Evolutionary conservation across 2,113 vertebrate genomes (phyloP).

Genomic region (Origma solitaria): DNA sequence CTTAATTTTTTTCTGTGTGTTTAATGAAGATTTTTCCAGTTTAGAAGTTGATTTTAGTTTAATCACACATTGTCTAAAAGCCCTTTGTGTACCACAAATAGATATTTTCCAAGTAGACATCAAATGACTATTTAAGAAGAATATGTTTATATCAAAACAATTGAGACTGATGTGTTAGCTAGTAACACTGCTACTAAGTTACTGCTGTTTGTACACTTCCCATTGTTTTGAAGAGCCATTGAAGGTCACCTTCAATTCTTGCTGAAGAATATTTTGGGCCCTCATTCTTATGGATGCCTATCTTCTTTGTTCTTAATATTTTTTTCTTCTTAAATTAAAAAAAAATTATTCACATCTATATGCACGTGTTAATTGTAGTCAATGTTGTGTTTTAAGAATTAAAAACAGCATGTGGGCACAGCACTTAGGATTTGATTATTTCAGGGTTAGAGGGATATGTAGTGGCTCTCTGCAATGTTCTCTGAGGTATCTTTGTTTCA

Average conservation of each 20-base stretch:
- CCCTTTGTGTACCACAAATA: background rate
- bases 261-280: background rate
- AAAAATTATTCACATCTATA: background rate
- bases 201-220: background rate
- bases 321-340: background rate
- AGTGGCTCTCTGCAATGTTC: background rate
- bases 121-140: background rate
- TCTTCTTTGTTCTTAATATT: background rate
- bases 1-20: background rate
- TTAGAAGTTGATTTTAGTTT: background rate
- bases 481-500: background rate
- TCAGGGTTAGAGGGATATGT: background rate
- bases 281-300: accelerated
- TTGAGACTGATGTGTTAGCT: background rate
- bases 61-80: background rate
- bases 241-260: background rate
- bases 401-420: background rate
- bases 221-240: background rate
- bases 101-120: constrained; percentile 7
- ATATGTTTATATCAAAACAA: background rate
- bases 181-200: background rate
- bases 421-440: background rate
- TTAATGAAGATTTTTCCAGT: background rate
- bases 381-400: background rate
- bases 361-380: background rate